Base-by-base conservation (phyloP, 2,113 vertebrate species). In the Tachycineta bicolor region DNA sequence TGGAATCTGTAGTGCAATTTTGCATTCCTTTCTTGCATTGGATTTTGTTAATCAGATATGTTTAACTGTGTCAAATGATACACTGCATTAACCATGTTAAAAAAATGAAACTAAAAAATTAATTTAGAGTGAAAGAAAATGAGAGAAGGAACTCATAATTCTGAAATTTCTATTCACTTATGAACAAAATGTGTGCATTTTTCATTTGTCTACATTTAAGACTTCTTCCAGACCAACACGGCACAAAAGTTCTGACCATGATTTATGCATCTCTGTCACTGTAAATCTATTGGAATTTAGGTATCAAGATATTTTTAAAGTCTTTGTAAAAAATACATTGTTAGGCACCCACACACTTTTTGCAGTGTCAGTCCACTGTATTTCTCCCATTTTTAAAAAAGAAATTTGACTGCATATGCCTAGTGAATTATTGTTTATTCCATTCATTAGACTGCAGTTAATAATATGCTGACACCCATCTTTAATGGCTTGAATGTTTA, bases 41-140 rank as follows among this genome's bases (percentile, higher is more conserved):
- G 5, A 50, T 67, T 82, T 33, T 31, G 14, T 11, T 59, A 67
- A 34, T 71, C n/a, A 37, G 12, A 31, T 39, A 9, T 75, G 22
- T 67, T 79, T 70, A 86, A 34, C 11, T 46, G 8, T 28, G 19
- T 58, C 85, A 75, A 88, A 63, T 41, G 39, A 23, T 24, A 58
- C 4, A 26, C 11, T 58, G 12, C 10, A 71, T 71, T 46, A 63
- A 11, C 6, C 44, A 39, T 0, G 0, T 26, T 44, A 58, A 6
- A 39, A 86, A 86, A 86, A 56, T 47, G 2, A 73, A 92, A 68
- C 16, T 23, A 6, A n/a, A 81, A 84, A 81, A 37, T 2, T n/a
- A n/a, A n/a, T 34, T 41, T 52, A 73, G 13, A 33, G 7, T 9
- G 3, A 90, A n/a, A 1, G 24, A 14, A 10, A 62, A 23, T 39